Evolutionary conservation across 2,797 vertebrate species (phyloP).

Genomic region (Euphonia xanthogaster): DNA sequence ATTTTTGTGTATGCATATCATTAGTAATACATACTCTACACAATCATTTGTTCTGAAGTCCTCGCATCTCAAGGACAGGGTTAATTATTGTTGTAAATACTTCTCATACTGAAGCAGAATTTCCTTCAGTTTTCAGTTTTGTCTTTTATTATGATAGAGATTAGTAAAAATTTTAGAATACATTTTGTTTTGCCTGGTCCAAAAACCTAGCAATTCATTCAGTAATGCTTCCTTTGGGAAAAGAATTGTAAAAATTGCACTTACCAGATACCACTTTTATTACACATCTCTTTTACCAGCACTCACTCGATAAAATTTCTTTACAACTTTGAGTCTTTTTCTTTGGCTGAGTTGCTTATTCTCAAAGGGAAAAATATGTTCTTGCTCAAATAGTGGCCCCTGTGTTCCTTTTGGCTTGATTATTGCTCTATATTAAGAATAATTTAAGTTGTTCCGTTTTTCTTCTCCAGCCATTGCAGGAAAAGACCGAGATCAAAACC

Average conservation of each 20-base stretch:
- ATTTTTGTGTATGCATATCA: background rate
- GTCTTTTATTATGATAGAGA: background rate
- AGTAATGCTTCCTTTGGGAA: background rate
- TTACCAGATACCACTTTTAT: background rate
- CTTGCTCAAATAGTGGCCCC: background rate
- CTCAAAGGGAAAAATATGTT: background rate
- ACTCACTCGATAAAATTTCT: background rate
- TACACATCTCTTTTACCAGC: background rate
- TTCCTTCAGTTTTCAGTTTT: background rate
- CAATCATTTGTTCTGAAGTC: background rate
- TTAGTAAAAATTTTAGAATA: background rate
- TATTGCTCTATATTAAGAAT: background rate
- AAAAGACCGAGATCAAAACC: background rate
- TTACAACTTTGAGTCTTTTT: background rate
- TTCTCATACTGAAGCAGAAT: background rate
- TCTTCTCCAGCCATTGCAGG: background rate
- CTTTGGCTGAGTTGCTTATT: background rate
- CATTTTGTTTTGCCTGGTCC: background rate
- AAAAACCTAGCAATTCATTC: background rate
- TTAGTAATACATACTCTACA: background rate
- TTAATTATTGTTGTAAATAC: background rate
- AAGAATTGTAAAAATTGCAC: background rate
- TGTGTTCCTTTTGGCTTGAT: background rate
- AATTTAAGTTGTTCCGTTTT: background rate
- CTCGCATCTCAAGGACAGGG: background rate